Evolutionary conservation across 2,888 invertebrate genomes (phyloP), one percentile per base, ranked within the genome.

Genomic region (Meghimatium bilineatum): DNA sequence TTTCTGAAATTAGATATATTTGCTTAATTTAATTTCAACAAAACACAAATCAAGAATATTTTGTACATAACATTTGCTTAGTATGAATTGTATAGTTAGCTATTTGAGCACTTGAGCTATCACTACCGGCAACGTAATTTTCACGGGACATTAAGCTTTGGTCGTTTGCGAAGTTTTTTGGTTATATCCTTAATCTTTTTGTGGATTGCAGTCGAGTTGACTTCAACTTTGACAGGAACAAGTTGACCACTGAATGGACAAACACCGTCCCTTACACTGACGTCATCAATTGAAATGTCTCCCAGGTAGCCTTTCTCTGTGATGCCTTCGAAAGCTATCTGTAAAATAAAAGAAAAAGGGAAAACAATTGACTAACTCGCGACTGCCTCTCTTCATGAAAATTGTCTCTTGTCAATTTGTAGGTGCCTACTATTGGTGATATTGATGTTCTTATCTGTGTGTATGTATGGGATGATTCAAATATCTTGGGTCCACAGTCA

Each of bases 261-360:
- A 12, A 82, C 77, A 8, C 92, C 92, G 67, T 91, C 91, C 56
- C 87, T 88, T 2, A 92, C 89, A 20, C 89, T 87, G 83, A 93
- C 88, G 86, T 93, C 93, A 87, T 93, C 93, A 38, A 93, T 89
- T 8, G 93, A 89, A 56, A 93, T 92, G 84, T 93, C 92, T 14
- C 92, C 92, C 69, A 89, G 88, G 86, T 89, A 91, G 44, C 93
- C 92, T 32, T 84, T 85, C 34, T 90, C 91, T 34, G 90, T 89
- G 5, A 89, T 87, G 0, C 89, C 93, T 82, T 92, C 93, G 84
- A 93, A 92, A 17, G 90, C 90, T n/a, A 93, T 86, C 91, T 93
- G 87, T 26, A 86, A 86, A 29, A 77, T 29, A 60, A 60, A 44
- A 80, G 49, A 44, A 60, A 82, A n/a, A n/a, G n/a, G n/a, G n/a